Conservation (phyloP, 1,140 invertebrate species). For the Euschistus heros region DNA sequence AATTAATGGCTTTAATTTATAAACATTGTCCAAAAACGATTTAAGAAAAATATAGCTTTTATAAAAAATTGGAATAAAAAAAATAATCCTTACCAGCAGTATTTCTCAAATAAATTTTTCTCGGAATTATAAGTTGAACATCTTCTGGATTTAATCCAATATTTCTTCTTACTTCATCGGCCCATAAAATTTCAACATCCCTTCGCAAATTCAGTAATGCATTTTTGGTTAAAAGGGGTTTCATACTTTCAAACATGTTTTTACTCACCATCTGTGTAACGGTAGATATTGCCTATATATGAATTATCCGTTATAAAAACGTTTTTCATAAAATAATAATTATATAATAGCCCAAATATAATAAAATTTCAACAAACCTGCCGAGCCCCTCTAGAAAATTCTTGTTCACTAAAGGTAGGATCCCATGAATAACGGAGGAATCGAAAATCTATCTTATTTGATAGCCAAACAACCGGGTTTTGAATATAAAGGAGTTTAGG, state of each 20-base stretch:
- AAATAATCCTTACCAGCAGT: slow-evolving; percentile 15
- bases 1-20: too few species aligned
- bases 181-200: slow-evolving; percentile 27
- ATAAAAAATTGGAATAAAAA: not conserved
- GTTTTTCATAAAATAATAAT: not conserved
- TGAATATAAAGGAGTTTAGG: slow-evolving; percentile 27
- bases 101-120: slow-evolving; percentile 24
- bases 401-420: slow-evolving; percentile 25
- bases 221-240: slow-evolving; percentile 25
- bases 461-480: slow-evolving; percentile 27
- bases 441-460: slow-evolving; percentile 28
- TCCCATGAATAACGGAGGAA: slow-evolving; percentile 23
- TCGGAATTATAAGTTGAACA: slow-evolving; percentile 27
- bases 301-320: not conserved
- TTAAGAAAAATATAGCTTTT: not conserved
- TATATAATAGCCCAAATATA: not conserved
- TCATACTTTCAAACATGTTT: slow-evolving; percentile 25
- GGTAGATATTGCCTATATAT: slow-evolving; percentile 25
- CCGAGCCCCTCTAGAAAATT: slow-evolving; percentile 26
- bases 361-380: slow-evolving; percentile 19
- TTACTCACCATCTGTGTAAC: slow-evolving; percentile 25
- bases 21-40: not conserved
- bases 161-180: slow-evolving; percentile 26
- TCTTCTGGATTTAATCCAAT: slow-evolving; percentile 26
- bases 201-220: slow-evolving; percentile 24